Evolutionary conservation across 1,140 invertebrate genomes (phyloP).

Genomic region (Andricus grossulariae): DNA sequence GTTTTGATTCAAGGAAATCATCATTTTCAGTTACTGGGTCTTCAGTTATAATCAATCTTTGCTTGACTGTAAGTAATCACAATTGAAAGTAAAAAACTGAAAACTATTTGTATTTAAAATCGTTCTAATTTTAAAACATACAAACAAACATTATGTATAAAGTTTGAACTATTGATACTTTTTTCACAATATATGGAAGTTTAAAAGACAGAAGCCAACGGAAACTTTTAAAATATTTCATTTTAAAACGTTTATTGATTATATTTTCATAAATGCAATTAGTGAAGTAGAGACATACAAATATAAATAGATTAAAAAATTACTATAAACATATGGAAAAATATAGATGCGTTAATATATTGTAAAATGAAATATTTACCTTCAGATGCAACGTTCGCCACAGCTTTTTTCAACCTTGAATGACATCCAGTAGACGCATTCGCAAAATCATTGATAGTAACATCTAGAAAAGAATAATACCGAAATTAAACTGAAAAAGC

Average conservation of each 20-base stretch:
- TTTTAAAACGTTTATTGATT: no score
- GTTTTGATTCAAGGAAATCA: not conserved
- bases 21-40: constrained; percentile 35
- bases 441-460: constrained; percentile 81
- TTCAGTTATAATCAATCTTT: constrained; percentile 24
- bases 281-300: no score
- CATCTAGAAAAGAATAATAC: constrained; percentile 74
- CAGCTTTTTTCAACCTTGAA: constrained; percentile 77
- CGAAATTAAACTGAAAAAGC: not conserved
- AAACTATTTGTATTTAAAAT: not conserved
- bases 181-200: no score
- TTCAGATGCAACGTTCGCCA: constrained; percentile 34
- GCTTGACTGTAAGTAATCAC: not conserved
- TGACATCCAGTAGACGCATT: constrained; percentile 76
- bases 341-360: no score
- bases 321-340: no score
- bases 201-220: no score
- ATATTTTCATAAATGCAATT: no score
- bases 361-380: constrained; percentile 8
- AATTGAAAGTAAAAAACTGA: constrained; percentile 26
- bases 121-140: no score
- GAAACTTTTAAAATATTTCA: no score
- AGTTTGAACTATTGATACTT: no score
- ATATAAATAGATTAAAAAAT: no score
- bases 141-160: no score